Conservation (phyloP, 30 jellyfish, hydroid and myxozoan species). For the Morbakka virulenta region DNA sequence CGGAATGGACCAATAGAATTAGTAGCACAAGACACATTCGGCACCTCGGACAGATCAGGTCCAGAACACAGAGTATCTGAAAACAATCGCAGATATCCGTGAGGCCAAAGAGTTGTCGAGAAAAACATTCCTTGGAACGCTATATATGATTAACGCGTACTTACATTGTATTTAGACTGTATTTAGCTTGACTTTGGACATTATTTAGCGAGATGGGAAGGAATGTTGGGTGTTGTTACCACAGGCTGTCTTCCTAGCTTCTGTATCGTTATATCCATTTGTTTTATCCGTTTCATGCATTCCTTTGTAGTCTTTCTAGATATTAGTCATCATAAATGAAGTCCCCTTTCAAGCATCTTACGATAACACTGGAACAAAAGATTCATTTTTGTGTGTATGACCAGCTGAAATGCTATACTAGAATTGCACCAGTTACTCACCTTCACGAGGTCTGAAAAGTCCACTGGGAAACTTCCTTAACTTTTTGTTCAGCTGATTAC, state of each 20-base stretch:
- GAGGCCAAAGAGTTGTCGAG: conserved; percentile 8
- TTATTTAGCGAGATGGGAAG: neutral
- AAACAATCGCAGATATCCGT: conserved; percentile 14
- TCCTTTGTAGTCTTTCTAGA: neutral
- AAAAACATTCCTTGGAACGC: conserved; percentile 7
- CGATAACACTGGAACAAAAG: too few species aligned
- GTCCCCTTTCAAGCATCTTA: neutral
- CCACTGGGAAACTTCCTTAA: too few species aligned
- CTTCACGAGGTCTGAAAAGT: too few species aligned
- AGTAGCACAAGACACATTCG: neutral
- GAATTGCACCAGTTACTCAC: too few species aligned
- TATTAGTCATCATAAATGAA: neutral
- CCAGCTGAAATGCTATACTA: too few species aligned
- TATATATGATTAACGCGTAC: neutral
- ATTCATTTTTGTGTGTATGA: too few species aligned
- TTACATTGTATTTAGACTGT: conserved; percentile 2
- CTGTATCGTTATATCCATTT: neutral
- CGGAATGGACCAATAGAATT: neutral
- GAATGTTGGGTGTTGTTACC: neutral
- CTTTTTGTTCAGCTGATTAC: too few species aligned
- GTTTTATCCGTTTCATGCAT: neutral
- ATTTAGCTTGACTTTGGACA: neutral
- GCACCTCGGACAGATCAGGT: neutral
- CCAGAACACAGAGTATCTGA: too few species aligned
- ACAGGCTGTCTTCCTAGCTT: neutral